phyloP scores from a whole-genome alignment of 2,113 vertebrate species.

The Lycaon pictus region DNA sequence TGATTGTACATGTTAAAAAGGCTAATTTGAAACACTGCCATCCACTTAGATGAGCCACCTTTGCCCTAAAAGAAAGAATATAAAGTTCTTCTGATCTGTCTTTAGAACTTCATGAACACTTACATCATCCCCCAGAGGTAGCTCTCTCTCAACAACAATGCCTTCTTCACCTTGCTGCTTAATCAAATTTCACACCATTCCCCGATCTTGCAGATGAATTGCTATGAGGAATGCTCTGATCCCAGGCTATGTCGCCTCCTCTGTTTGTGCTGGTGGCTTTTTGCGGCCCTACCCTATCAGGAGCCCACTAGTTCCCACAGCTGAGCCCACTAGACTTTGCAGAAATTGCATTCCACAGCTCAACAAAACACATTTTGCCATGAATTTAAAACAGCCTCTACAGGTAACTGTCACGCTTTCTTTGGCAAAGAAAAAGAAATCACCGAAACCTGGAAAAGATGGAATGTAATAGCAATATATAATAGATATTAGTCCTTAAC shows the following conservation, averaged over 20 bases:
- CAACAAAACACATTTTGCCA: slow-evolving; percentile 40
- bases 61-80: slow-evolving; percentile 5
- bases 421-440: not conserved
- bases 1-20: not conserved
- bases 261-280: not conserved
- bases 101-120: slow-evolving; percentile 33
- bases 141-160: slow-evolving; percentile 34
- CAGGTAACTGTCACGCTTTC: slow-evolving; percentile 40
- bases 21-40: not conserved
- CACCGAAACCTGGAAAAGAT: not conserved
- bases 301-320: not conserved
- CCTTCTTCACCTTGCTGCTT: slow-evolving; percentile 35
- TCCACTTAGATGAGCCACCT: not conserved
- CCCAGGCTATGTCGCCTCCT: not conserved
- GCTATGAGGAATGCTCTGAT: slow-evolving; percentile 26
- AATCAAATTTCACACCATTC: slow-evolving; percentile 43
- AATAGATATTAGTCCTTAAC: not conserved
- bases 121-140: not conserved
- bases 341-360: slow-evolving; percentile 44
- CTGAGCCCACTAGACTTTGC: not conserved
- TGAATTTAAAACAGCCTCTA: slow-evolving; percentile 68
- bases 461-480: not conserved
- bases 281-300: not conserved
- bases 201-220: slow-evolving; percentile 32
- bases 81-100: not conserved